Evolutionary conservation across 2,888 invertebrate species (phyloP).

Genomic region (Melinaea menophilus): DNA sequence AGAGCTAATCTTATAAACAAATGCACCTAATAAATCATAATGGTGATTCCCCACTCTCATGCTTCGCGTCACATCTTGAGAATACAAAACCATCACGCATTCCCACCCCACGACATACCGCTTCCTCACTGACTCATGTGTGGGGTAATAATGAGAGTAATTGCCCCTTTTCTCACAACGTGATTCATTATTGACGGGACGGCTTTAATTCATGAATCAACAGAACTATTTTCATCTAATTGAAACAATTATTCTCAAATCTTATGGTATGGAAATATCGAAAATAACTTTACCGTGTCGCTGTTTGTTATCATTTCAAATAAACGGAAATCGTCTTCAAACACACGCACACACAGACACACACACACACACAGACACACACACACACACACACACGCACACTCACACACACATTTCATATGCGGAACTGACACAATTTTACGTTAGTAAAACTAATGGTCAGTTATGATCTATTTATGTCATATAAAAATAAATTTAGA

Average conservation of each 20-base stretch:
- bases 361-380: no score
- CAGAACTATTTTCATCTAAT: constrained; percentile 34
- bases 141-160: constrained; percentile 65
- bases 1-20: no score
- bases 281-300: constrained; percentile 14
- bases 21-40: no score
- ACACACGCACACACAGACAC: background rate
- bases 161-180: constrained; percentile 73
- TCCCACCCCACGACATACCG: constrained; percentile 34
- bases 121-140: constrained; percentile 63
- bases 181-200: constrained; percentile 66
- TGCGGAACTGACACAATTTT: constrained; percentile 63
- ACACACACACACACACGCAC: constrained; percentile 4
- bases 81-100: constrained; percentile 39
- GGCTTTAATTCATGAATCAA: constrained; percentile 65
- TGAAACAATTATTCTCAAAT: constrained; percentile 28
- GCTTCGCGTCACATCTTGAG: constrained; percentile 39
- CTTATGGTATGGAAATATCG: constrained; percentile 2
- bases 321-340: background rate
- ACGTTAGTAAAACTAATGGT: constrained; percentile 41
- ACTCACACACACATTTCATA: constrained; percentile 29
- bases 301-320: background rate
- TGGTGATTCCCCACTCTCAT: constrained; percentile 21
- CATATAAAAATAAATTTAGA: constrained; percentile 54
- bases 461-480: constrained; percentile 61